Conservation (phyloP, 2,113 vertebrate genomes). For the Pterocles burchelli region DNA sequence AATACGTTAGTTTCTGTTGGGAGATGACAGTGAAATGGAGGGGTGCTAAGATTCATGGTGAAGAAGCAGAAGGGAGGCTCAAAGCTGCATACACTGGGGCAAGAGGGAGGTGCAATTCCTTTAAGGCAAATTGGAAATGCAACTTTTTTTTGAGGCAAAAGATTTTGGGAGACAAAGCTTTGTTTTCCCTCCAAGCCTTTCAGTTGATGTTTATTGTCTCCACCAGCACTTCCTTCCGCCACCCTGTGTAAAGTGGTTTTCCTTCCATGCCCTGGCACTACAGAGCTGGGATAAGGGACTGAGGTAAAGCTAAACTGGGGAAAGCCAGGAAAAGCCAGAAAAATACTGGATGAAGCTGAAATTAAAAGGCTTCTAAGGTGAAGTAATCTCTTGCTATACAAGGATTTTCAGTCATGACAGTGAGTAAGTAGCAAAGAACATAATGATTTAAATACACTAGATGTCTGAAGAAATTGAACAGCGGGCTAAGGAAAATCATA, state of each 20-base stretch:
- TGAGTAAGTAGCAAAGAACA: neutral
- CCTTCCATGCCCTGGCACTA: neutral
- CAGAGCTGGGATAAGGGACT: neutral
- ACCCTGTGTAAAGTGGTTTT: neutral
- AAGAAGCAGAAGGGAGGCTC: neutral
- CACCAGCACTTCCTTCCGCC: neutral
- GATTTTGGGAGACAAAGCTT: neutral
- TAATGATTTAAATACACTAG: neutral
- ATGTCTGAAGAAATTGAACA: neutral
- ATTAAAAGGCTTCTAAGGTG: neutral
- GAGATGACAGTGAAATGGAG: neutral
- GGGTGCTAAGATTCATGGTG: neutral
- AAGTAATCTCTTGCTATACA: neutral
- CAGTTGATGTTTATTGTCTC: neutral
- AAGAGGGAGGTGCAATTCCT: neutral
- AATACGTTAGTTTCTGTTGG: accelerated
- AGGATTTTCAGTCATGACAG: neutral
- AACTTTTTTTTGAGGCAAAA: neutral
- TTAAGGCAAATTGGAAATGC: neutral
- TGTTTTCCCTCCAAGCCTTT: neutral
- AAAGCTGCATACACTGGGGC: neutral
- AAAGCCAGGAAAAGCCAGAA: neutral
- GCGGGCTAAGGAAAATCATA: neutral
- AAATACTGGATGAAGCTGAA: neutral
- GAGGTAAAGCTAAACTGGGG: neutral